Base-by-base conservation (phyloP, 2,888 invertebrate genomes). In the Desoria tigrina region DNA sequence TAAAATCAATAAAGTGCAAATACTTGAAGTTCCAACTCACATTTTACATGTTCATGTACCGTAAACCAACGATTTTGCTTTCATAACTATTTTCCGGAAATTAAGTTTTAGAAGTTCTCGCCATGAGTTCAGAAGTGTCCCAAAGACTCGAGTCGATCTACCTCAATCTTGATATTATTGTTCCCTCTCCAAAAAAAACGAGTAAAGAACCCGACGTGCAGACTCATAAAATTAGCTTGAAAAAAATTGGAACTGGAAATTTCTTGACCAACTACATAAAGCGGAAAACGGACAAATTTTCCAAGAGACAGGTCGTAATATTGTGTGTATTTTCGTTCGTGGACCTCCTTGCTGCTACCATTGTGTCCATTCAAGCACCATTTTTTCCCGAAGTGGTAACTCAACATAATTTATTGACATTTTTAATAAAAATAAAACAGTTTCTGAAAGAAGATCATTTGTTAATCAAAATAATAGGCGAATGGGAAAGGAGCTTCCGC, bases 331-430 rank as follows among this genome's bases (percentile, higher is more conserved):
- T 51, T 24, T 21, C 23, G 14, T 75, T 79, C 51, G 80, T 79
- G 6, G 79, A 82, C 74, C 81, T 82, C 71, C 79, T 79, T 61
- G 78, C 79, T 51, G 80, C 81, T 16, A 77, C 80, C 26, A 81
- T 81, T 61, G 78, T 82, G 18, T 81, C 81, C 2, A 75, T 82
- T 49, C 82, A 82, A 71, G 82, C 82, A 2, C 82, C 82, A 0
- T 82, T 82, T 74, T 82, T 81, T 69, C 82, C 82, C 1, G 77
- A 78, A 63, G 81, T 82, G 77, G 80, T 80, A 71, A 76, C 58
- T 53, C 28, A 16, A 11, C 16, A n/a, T n/a, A n/a, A 11, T 16
- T 39, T 9, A 16, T 9, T 11, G 16, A 39, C 16, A 16, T 16
- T 39, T 11, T 11, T 16, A 16, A 9, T 39, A 11, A 11, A 16